phyloP scores from a whole-genome alignment of 2,797 vertebrate species.

The Dromococcyx pavoninus region DNA sequence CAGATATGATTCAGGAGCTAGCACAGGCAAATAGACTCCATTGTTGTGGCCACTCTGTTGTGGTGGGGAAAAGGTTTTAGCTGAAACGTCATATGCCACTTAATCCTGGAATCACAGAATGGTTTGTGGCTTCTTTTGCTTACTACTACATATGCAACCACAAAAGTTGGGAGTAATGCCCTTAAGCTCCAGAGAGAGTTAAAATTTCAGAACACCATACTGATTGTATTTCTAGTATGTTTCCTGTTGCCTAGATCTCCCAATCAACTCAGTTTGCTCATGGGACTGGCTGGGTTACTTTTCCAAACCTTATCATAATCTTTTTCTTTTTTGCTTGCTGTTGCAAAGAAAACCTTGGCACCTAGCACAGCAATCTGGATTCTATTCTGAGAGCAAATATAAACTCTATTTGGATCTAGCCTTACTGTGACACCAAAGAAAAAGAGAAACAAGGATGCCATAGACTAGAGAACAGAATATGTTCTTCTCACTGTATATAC shows the following conservation, averaged over 20 bases:
- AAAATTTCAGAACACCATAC: constrained; percentile 48
- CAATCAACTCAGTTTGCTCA: constrained; percentile 25
- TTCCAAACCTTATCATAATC: constrained; percentile 45
- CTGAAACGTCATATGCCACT: constrained; percentile 30
- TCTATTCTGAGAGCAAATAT: constrained; percentile 16
- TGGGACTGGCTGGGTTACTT: constrained; percentile 17
- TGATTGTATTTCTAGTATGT: constrained; percentile 41
- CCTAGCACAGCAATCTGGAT: constrained; percentile 45
- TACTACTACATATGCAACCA: constrained; percentile 57
- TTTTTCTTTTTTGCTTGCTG: constrained; percentile 22
- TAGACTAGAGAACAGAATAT: not conserved
- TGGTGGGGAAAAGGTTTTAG: not conserved
- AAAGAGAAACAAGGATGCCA: not conserved
- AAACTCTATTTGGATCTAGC: not conserved
- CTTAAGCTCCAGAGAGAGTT: constrained; percentile 57
- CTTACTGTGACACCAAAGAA: not conserved
- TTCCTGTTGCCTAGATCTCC: constrained; percentile 53
- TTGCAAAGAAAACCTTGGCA: constrained; percentile 52
- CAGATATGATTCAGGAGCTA: not conserved
- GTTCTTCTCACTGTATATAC: not conserved
- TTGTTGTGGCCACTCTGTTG: constrained; percentile 5
- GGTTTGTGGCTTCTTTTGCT: constrained; percentile 62
- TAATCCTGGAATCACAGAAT: constrained; percentile 36
- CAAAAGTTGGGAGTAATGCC: constrained; percentile 46
- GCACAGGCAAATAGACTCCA: not conserved